Percentiles rank a stretch among this genome's conserved stretches.
phyloP scores from a whole-genome alignment of 2,797 vertebrate genomes.

The Acestrorhynchus altus region DNA sequence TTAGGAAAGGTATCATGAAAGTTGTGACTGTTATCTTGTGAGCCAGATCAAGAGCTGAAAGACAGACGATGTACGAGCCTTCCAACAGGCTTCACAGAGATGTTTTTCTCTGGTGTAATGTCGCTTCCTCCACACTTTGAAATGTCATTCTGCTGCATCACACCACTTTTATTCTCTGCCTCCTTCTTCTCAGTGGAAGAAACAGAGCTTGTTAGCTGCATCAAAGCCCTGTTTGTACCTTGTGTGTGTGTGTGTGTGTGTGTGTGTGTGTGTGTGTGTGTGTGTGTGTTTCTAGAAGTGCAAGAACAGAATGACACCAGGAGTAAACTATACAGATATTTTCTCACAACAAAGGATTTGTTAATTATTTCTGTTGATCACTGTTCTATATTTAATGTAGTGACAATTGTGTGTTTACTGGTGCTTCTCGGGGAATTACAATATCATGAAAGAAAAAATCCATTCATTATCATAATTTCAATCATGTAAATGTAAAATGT shows the following conservation, averaged over 20 bases:
- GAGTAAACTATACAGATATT: neutral
- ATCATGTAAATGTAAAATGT: too few relatives aligned
- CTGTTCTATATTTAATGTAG: neutral
- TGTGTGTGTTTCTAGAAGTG: neutral
- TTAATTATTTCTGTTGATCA: slow-evolving; percentile 8
- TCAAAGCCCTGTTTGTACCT: slow-evolving; percentile 38
- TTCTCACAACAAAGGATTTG: neutral
- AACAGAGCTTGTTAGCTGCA: slow-evolving; percentile 43
- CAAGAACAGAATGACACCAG: neutral
- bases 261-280: neutral
- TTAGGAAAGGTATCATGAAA: neutral
- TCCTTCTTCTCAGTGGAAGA: slow-evolving; percentile 31
- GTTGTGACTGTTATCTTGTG: neutral
- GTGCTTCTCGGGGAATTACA: too few relatives aligned
- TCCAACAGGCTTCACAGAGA: slow-evolving; percentile 32
- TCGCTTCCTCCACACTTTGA: slow-evolving; percentile 46
- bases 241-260: neutral
- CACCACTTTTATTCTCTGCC: slow-evolving; percentile 23
- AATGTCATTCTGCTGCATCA: slow-evolving; percentile 47
- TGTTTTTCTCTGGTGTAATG: slow-evolving; percentile 36
- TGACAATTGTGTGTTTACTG: too few relatives aligned
- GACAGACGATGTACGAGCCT: slow-evolving; percentile 11
- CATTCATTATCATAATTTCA: too few relatives aligned
- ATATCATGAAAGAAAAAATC: too few relatives aligned
- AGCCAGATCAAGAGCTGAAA: slow-evolving; percentile 21